phyloP scores from a whole-genome alignment of 2,797 vertebrate genomes.

The Microctenopoma steveboyesi region DNA sequence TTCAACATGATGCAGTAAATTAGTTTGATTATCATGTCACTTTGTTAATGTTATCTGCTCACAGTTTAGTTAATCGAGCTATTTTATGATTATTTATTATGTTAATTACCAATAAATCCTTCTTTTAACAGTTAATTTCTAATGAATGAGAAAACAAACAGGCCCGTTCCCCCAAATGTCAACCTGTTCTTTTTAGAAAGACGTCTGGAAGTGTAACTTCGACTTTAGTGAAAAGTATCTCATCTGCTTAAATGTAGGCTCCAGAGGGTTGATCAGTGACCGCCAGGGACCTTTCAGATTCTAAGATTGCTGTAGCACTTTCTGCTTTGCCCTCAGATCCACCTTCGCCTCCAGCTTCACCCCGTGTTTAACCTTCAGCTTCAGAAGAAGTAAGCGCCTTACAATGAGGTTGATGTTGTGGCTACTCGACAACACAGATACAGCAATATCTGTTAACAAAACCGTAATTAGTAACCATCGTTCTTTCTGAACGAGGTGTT shows the following conservation, averaged over 20 bases:
- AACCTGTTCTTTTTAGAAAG: neutral
- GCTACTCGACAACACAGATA: slow-evolving; percentile 29
- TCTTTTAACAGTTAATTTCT: neutral
- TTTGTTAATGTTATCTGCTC: neutral
- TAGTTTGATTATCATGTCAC: neutral
- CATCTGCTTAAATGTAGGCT: slow-evolving; percentile 7
- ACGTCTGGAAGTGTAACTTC: no score
- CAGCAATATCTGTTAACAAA: slow-evolving; percentile 30
- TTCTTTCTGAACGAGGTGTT: slow-evolving; percentile 15
- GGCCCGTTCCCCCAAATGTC: slow-evolving; percentile 7
- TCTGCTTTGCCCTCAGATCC: slow-evolving; percentile 8
- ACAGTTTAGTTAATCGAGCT: neutral
- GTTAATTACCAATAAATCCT: no score
- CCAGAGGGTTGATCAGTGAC: slow-evolving; percentile 45
- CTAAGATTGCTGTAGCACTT: slow-evolving; percentile 20
- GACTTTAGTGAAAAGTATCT: no score
- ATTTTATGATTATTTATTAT: neutral
- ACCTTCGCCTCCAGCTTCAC: neutral
- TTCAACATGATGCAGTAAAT: neutral
- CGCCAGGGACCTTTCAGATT: slow-evolving; percentile 10
- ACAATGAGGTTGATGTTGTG: slow-evolving; percentile 19
- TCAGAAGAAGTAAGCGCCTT: slow-evolving; percentile 13
- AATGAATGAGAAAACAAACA: neutral
- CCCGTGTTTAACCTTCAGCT: slow-evolving; percentile 30
- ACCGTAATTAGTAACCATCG: slow-evolving; percentile 17